Evolutionary conservation across 2,888 invertebrate species (phyloP), one percentile per base, ranked within the genome.

Genomic region (Troilus luridus): DNA sequence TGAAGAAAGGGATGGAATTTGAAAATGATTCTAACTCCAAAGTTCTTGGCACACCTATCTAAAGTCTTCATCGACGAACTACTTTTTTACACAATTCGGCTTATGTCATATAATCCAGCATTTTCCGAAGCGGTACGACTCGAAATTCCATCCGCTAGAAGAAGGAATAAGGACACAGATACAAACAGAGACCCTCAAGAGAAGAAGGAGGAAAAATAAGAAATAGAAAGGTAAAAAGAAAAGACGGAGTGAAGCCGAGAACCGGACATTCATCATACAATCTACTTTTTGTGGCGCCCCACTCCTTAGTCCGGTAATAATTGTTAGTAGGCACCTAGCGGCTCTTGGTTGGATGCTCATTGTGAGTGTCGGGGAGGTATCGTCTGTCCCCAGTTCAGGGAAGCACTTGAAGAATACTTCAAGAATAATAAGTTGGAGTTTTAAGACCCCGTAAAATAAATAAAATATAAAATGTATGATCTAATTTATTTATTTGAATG

Each of bases 231-330:
- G n/a, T n/a, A n/a, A n/a, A 88, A 89, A 41, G 88, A 64, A 27
- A 56, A 89, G 89, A 67, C n/a, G 64, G 54, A 27, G n/a, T 41
- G 62, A 89, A 89, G 19, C n/a, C 89, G 89, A 64, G 62, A 89
- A 89, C 89, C 62, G 89, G 89, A 41, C 89, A 89, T 89, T 89
- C 89, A 89, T 89, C 89, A 89, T 89, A 89, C 41, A 11, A 24
- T 89, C 89, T 89, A 89, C 89, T 89, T 89, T 89, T 89, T 89
- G 89, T 89, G 89, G 89, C 89, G 89, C 89, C 89, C 89, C 85
- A 3, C 56, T 56, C 85, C 85, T 54, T 62, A 62, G n/a, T 21
- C 41, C n/a, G 64, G 67, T 54, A 54, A 89, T 89, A 89, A 89
- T 89, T 89, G 89, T 89, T 89, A 67, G 89, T 67, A 89, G 60